These are phyloP conservation scores for Aquatica leii DNA, from an alignment of 2,888 invertebrate genomes.

Conservation along the genomic window DNA sequence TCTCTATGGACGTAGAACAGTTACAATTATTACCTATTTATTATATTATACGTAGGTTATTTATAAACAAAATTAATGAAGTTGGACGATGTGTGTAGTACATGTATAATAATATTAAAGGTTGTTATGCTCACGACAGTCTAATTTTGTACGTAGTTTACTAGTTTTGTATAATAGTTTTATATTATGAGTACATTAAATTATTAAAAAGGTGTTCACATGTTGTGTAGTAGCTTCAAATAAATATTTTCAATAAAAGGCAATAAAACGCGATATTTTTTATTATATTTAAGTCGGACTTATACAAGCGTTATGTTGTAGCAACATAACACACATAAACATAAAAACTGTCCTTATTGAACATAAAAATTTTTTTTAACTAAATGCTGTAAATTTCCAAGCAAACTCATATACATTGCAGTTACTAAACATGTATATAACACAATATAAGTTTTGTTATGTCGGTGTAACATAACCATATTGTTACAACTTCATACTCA, in stretches of 20 bases:
- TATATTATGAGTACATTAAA: slow-evolving; percentile 56
- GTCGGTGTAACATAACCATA: too few relatives aligned
- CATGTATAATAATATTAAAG: slow-evolving; percentile 49
- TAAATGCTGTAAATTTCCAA: too few relatives aligned
- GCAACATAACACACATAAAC: too few relatives aligned
- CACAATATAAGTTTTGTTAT: too few relatives aligned
- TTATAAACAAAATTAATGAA: slow-evolving; percentile 39
- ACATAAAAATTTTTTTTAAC: too few relatives aligned
- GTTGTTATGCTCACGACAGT: slow-evolving; percentile 58
- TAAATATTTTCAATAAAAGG: slow-evolving; percentile 54
- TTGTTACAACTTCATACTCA: too few relatives aligned
- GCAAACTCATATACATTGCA: too few relatives aligned
- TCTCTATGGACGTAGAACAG: slow-evolving; percentile 25
- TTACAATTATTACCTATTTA: slow-evolving; percentile 5
- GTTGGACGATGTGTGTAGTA: slow-evolving; percentile 48
- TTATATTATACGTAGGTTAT: slow-evolving; percentile 28
- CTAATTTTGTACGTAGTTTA: slow-evolving; percentile 66
- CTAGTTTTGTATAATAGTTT: slow-evolving; percentile 69
- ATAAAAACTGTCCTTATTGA: too few relatives aligned
- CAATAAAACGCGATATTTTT: slow-evolving; percentile 15
- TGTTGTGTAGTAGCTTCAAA: slow-evolving; percentile 56
- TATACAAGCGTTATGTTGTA: too few relatives aligned
- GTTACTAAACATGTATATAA: too few relatives aligned
- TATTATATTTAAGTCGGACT: too few relatives aligned
- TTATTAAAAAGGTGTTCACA: slow-evolving; percentile 53